A percentile compares a stretch with the other conserved stretches of the same genome.
Conservation (phyloP, 2,113 vertebrate genomes). For the Lonchura striata region DNA sequence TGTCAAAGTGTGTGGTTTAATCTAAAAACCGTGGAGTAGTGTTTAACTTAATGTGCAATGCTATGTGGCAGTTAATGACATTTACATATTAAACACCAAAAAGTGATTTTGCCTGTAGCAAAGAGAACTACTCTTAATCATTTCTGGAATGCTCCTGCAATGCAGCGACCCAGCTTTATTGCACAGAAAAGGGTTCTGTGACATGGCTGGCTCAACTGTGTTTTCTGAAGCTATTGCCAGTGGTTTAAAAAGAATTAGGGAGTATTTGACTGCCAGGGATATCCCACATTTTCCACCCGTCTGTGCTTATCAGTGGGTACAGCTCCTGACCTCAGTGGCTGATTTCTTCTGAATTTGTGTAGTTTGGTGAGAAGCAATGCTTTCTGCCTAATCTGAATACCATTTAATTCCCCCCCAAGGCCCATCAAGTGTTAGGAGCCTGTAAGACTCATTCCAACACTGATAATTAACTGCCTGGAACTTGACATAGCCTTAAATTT, state of each 20-base stretch:
- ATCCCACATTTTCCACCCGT: background rate
- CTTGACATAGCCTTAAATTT: conserved; percentile 38
- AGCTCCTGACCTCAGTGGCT: background rate
- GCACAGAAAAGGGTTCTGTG: background rate
- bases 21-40: background rate
- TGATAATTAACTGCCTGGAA: conserved; percentile 57
- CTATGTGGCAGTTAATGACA: background rate
- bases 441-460: background rate
- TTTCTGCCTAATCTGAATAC: background rate
- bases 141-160: background rate
- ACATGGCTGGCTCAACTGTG: background rate
- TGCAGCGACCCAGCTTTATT: background rate
- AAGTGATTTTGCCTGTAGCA: background rate
- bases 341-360: background rate
- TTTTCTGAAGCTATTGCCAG: background rate
- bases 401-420: background rate
- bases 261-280: background rate
- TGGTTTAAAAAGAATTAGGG: background rate
- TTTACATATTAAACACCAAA: background rate
- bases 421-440: background rate
- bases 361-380: background rate
- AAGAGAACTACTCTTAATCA: background rate
- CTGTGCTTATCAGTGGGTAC: background rate
- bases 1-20: background rate
- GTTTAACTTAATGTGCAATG: background rate